Percentiles rank a stretch among this genome's conserved stretches.
Conservation (phyloP, 53 echinoderm and acorn worm species). For the Antedon mediterranea region DNA sequence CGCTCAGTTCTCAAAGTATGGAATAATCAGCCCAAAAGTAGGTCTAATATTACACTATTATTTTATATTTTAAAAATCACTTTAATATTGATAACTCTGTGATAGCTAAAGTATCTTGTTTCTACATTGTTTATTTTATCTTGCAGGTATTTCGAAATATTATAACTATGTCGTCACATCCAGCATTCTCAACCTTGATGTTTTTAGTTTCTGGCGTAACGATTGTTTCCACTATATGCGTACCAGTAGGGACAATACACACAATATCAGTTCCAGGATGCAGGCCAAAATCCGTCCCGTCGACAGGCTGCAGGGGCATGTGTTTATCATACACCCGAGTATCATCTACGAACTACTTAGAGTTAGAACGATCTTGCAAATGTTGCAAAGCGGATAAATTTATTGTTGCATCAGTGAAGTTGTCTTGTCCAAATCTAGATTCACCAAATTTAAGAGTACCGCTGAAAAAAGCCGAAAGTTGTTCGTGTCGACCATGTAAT, state of each 20-base stretch:
- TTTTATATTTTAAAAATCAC: no score
- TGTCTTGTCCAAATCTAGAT: conserved; percentile 19
- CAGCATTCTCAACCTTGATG: background rate
- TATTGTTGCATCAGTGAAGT: conserved; percentile 1
- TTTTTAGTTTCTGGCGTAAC: background rate
- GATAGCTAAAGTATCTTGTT: no score
- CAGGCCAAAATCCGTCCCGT: conserved; percentile 2
- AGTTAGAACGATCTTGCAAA: conserved; percentile 50
- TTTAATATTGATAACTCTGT: no score
- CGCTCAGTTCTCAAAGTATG: no score
- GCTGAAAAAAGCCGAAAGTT: conserved; percentile 16
- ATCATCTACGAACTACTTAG: conserved; percentile 44
- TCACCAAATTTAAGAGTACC: conserved; percentile 18
- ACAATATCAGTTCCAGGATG: conserved; percentile 27
- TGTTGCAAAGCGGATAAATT: conserved; percentile 50
- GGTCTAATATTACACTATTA: no score
- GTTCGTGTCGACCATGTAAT: conserved; percentile 51
- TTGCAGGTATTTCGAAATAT: background rate
- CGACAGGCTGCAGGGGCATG: conserved; percentile 41
- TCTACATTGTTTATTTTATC: background rate
- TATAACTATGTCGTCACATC: background rate
- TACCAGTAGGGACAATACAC: conserved; percentile 3
- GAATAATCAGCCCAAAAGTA: no score
- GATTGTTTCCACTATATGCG: background rate
- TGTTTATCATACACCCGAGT: conserved; percentile 52